A percentile compares a stretch with the other conserved stretches of the same genome.
Conservation (phyloP, 2,797 vertebrate species). For the Aldrovandia affinis region DNA sequence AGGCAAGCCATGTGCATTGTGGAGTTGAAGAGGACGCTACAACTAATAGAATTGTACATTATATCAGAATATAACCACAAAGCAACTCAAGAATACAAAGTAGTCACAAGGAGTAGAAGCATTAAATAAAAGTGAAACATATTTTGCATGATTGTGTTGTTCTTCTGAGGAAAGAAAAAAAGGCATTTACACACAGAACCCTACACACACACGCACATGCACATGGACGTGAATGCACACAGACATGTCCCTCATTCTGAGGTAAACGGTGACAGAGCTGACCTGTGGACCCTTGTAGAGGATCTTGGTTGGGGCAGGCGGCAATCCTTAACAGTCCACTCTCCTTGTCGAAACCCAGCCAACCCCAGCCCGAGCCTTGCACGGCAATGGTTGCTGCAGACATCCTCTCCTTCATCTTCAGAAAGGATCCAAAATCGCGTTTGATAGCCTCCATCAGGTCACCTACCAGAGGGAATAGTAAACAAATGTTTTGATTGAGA, state of each 20-base stretch:
- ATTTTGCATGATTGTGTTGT: too few species aligned
- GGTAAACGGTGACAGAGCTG: constrained; percentile 30
- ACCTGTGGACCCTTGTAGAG: constrained; percentile 95
- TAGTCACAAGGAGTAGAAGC: background rate
- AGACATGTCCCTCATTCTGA: background rate
- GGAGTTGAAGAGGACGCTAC: too few species aligned
- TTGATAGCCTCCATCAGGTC: constrained; percentile 92
- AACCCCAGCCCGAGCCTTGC: constrained; percentile 97
- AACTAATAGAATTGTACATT: too few species aligned
- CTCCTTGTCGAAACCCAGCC: constrained; percentile 93
- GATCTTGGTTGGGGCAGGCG: constrained; percentile 94
- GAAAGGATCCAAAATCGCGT: constrained; percentile 92
- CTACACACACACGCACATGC: background rate
- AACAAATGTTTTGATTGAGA: background rate
- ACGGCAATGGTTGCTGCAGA: constrained; percentile 86
- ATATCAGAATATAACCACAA: too few species aligned
- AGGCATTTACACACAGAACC: background rate
- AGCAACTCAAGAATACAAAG: constrained; percentile 19
- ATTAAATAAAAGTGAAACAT: background rate
- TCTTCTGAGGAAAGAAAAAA: background rate
- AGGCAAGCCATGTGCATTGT: background rate
- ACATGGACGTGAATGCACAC: background rate
- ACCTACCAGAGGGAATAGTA: constrained; percentile 66
- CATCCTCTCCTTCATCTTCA: constrained; percentile 92
- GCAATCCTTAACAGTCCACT: constrained; percentile 79